Conservation (phyloP, 2,888 invertebrate species). For the Branchellion lobata region DNA sequence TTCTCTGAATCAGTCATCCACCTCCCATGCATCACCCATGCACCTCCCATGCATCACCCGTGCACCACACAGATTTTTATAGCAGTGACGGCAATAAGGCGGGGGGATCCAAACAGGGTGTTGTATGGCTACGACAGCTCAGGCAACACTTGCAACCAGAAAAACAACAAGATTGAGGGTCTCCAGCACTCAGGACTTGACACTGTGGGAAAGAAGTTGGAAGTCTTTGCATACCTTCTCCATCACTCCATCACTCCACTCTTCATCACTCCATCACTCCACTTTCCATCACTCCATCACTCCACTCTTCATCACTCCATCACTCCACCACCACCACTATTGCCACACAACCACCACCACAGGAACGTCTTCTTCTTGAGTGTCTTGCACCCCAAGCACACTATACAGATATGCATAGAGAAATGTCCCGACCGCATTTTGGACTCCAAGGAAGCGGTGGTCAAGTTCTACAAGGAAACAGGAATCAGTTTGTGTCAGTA, state of each 20-base stretch:
- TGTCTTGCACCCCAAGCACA: constrained; percentile 73
- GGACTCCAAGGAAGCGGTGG: constrained; percentile 67
- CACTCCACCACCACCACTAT: no score
- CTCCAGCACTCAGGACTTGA: constrained; percentile 78
- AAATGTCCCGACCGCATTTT: constrained; percentile 76
- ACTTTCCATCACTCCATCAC: no score
- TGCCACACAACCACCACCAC: no score
- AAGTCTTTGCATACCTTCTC: background rate
- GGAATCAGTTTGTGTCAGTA: constrained; percentile 76
- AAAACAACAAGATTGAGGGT: constrained; percentile 69
- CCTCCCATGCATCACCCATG: no score
- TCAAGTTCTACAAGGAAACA: constrained; percentile 72
- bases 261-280: no score
- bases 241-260: background rate
- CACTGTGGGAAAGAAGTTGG: constrained; percentile 66
- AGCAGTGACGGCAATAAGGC: constrained; percentile 78
- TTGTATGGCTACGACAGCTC: constrained; percentile 90
- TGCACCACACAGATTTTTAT: constrained; percentile 57
- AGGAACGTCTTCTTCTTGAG: constrained; percentile 81
- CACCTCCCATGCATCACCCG: background rate
- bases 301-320: no score
- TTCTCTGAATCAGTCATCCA: background rate
- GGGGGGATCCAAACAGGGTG: constrained; percentile 71
- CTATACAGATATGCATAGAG: constrained; percentile 84
- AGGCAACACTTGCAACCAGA: constrained; percentile 88